A percentile compares a stretch with the other conserved stretches of the same genome.
Evolutionary conservation across 2,113 vertebrate species (phyloP).

Genomic region (Pantherophis guttatus): DNA sequence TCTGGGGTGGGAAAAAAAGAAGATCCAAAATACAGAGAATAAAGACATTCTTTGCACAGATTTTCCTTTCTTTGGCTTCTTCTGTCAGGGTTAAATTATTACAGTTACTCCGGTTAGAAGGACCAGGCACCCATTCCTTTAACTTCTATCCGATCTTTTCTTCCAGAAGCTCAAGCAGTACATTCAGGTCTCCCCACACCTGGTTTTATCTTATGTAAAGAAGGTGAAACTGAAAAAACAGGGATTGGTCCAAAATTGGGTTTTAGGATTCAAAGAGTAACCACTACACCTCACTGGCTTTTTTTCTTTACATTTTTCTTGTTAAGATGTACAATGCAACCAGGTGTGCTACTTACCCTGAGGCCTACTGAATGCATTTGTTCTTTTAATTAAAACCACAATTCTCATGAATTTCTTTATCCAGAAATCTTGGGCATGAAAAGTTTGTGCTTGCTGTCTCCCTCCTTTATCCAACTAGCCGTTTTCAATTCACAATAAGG

Average conservation of each 20-base stretch:
- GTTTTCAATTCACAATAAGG: not conserved
- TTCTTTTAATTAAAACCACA: conserved; percentile 1
- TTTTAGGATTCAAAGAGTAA: not conserved
- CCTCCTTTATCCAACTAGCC: not conserved
- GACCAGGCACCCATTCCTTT: not conserved
- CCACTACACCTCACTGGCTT: not conserved
- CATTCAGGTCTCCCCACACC: not conserved
- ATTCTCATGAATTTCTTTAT: not conserved
- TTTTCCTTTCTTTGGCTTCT: not conserved
- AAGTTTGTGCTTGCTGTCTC: not conserved
- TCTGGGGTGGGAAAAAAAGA: not conserved
- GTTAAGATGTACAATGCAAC: not conserved
- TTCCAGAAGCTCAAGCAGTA: not conserved
- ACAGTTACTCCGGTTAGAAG: not conserved
- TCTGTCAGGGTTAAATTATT: not conserved
- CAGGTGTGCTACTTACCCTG: not conserved
- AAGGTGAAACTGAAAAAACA: not conserved
- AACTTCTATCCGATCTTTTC: not conserved
- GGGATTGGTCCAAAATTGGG: not conserved
- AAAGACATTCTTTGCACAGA: not conserved
- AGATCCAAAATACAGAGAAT: not conserved
- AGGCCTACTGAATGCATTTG: not conserved
- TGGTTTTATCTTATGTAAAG: not conserved
- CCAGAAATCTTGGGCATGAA: not conserved
- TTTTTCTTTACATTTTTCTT: not conserved